These are phyloP conservation scores for Holocentrus rufus DNA, from an alignment of 2,797 vertebrate genomes.

Conservation along the genomic window DNA sequence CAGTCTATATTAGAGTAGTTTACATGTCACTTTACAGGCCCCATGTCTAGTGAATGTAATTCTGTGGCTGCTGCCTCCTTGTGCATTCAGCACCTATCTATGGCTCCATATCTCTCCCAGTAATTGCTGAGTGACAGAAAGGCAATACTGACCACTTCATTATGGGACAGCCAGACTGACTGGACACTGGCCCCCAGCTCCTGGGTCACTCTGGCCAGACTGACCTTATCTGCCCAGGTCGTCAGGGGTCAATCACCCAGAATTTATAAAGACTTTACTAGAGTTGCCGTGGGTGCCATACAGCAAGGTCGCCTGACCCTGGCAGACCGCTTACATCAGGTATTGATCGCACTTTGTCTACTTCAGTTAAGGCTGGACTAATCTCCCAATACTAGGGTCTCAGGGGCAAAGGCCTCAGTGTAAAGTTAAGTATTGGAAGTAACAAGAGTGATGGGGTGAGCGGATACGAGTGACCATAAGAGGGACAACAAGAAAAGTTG, in stretches of 20 bases:
- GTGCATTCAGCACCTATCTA: conserved; percentile 79
- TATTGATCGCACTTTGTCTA: conserved; percentile 81
- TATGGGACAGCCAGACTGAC: conserved; percentile 86
- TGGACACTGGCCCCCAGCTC: conserved; percentile 81
- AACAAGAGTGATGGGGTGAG: conserved; percentile 58
- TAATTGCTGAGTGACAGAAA: conserved; percentile 96
- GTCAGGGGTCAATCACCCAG: conserved; percentile 87
- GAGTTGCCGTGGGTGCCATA: conserved; percentile 67
- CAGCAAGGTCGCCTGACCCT: conserved; percentile 73
- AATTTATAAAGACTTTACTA: conserved; percentile 79
- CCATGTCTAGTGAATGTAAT: conserved; percentile 77
- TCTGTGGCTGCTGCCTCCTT: conserved; percentile 67
- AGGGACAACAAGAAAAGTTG: conserved; percentile 47
- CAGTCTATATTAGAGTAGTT: conserved; percentile 81
- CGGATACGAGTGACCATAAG: conserved; percentile 51
- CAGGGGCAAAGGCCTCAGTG: conserved; percentile 65
- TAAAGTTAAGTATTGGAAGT: conserved; percentile 73
- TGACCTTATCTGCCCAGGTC: conserved; percentile 85
- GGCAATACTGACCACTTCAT: conserved; percentile 97
- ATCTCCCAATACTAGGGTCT: conserved; percentile 72
- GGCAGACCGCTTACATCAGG: conserved; percentile 73
- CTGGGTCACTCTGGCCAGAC: conserved; percentile 83
- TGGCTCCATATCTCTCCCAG: conserved; percentile 79
- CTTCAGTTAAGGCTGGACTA: conserved; percentile 70
- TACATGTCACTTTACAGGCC: conserved; percentile 81